Base-by-base conservation (phyloP, 2,113 vertebrate species). In the Nasalis larvatus region DNA sequence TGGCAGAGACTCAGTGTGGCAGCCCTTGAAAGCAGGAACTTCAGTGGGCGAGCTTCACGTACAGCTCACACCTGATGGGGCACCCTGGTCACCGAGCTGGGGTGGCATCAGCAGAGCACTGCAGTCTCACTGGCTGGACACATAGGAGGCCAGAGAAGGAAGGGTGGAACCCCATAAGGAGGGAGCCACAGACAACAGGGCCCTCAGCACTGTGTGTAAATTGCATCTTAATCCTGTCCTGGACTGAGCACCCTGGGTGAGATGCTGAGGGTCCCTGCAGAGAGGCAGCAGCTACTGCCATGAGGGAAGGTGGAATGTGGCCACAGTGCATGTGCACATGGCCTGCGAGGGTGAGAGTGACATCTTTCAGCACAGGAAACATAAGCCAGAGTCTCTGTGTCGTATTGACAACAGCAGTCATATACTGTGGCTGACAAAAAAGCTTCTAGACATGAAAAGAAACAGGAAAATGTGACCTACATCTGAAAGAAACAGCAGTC, bases 381-480 rank as follows among this genome's bases (percentile, higher is more conserved):
- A 3, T 23, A 10, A 35, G 12, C 32, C 94, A 49, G 80, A 37
- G 49, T 58, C 6, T 4, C 80, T 45, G 14, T 40, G 20, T 0
- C 60, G 0, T 30, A 2, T 35, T 1, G 30, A 11, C 52, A 18
- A 18, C 77, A 35, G 8, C 18, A 17, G 35, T n/a, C 3, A 23
- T 2, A 20, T 10, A 21, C 42, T 2, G 2, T 0, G 35, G 35
- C 5, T 56, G 23, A 37, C 8, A 32, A 6, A 3, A 80, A 56
- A 30, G 14, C 16, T 17, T 23, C 37, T 16, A 23, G 30, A 20
- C 16, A 0, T 13, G 80, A 9, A 12, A 66, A 66, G 81, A n/a
- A 16, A 71, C 8, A 23, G 89, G 63, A 35, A 77, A 49, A 21
- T 8, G 3, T 18, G 18, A 35, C 49, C 8, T 37, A 25, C 1